Evolutionary conservation across 2,113 vertebrate genomes (phyloP).

Genomic region (Brachypteracias leptosomus): DNA sequence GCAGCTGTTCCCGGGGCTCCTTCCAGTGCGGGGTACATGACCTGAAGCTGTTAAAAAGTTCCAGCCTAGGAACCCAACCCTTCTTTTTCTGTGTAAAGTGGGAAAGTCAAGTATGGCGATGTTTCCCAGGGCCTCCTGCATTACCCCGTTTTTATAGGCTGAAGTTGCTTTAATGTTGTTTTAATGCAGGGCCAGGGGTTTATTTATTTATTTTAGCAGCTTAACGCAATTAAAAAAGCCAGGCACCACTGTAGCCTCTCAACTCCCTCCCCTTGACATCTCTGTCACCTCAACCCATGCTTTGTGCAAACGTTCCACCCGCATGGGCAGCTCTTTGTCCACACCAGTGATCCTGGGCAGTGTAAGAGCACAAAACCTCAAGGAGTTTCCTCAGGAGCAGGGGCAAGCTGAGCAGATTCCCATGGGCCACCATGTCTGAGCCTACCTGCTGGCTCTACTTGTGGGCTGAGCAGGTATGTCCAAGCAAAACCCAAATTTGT

Average conservation of each 20-base stretch:
- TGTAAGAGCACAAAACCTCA: background rate
- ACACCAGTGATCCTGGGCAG: rapidly evolving
- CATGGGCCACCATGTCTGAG: background rate
- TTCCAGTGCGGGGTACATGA: background rate
- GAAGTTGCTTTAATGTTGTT: background rate
- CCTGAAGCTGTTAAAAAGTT: background rate
- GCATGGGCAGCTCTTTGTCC: background rate
- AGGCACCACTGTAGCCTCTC: background rate
- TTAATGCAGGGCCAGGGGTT: background rate
- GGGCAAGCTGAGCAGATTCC: background rate
- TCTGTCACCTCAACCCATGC: background rate
- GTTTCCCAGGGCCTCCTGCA: background rate
- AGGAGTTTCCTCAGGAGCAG: background rate
- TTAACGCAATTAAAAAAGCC: background rate
- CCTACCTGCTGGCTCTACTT: background rate
- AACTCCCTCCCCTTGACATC: background rate
- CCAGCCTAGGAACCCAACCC: background rate
- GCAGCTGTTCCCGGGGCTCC: background rate
- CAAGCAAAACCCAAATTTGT: background rate
- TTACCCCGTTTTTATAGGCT: background rate
- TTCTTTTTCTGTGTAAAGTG: background rate
- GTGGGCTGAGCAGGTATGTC: background rate
- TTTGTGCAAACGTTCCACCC: background rate
- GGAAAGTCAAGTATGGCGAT: background rate
- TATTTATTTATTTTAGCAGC: background rate